Conservation (phyloP, 1,140 invertebrate genomes). For the Drosophila leontia region DNA sequence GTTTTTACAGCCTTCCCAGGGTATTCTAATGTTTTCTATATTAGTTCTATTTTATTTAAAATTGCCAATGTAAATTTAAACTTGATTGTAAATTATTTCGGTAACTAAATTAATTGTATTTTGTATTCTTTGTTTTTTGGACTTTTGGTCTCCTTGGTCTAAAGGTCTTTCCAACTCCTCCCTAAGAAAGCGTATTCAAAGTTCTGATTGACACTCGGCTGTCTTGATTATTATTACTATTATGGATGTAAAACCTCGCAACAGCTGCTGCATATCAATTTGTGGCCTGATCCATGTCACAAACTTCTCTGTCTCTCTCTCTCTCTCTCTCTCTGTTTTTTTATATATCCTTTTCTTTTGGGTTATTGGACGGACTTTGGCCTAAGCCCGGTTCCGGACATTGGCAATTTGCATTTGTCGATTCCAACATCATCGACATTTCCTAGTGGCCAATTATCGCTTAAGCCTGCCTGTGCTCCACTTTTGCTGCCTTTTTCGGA, state of each 20-base stretch:
- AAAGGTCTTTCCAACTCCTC: no score
- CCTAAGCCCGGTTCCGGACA: constrained; percentile 73
- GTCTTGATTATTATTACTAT: constrained; percentile 58
- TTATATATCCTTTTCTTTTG: neutral
- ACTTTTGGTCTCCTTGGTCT: no score
- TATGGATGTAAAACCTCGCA: constrained; percentile 62
- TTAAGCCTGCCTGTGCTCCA: constrained; percentile 57
- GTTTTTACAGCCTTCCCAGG: no score
- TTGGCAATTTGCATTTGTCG: constrained; percentile 74
- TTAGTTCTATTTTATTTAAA: no score
- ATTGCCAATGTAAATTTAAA: no score
- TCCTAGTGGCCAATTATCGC: constrained; percentile 80
- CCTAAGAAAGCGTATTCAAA: constrained; percentile 19
- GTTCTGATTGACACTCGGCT: neutral
- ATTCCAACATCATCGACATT: constrained; percentile 68
- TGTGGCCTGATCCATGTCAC: constrained; percentile 57
- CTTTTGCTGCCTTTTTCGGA: constrained; percentile 4
- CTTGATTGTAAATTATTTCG: no score
- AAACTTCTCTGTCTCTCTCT: constrained; percentile 9
- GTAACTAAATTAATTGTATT: no score
- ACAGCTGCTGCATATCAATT: constrained; percentile 83
- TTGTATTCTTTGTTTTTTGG: no score
- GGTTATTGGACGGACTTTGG: constrained; percentile 37
- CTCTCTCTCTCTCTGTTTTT: neutral
- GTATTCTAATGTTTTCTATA: no score